phyloP scores from a whole-genome alignment of 2,888 invertebrate genomes.

The Pristionchus mayeri region DNA sequence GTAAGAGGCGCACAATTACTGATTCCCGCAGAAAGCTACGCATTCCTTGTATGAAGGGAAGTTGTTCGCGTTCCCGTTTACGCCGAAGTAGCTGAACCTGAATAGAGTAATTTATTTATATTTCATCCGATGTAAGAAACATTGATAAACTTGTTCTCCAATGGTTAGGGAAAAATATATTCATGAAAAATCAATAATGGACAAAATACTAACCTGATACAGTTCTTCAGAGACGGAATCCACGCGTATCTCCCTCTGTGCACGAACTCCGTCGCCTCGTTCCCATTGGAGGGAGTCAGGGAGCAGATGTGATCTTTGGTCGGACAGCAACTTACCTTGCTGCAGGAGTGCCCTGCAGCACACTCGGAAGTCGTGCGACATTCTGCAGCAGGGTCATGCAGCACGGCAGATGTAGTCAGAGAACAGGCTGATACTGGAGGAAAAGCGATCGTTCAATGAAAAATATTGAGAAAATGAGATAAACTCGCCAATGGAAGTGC shows the following conservation, averaged over 20 bases:
- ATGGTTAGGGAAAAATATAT: too few species aligned
- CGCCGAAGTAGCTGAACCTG: constrained; percentile 48
- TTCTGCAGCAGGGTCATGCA: neutral
- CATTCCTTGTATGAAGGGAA: constrained; percentile 43
- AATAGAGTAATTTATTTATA: neutral
- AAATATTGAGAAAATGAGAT: neutral
- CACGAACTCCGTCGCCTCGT: neutral
- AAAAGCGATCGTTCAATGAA: neutral
- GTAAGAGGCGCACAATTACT: too few species aligned
- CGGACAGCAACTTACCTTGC: constrained; percentile 1
- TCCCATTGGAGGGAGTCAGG: neutral
- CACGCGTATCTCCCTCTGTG: constrained; percentile 39
- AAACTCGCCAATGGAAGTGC: neutral
- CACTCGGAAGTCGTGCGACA: neutral
- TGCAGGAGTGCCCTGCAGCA: neutral
- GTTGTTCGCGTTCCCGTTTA: constrained; percentile 47
- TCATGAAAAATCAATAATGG: too few species aligned
- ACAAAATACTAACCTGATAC: constrained; percentile 30
- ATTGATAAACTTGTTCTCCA: too few species aligned
- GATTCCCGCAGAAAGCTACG: neutral
- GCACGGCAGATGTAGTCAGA: neutral
- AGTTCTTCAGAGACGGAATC: constrained; percentile 27
- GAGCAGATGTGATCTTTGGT: constrained; percentile 28
- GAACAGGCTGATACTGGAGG: neutral
- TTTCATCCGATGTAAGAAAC: too few species aligned